These are phyloP conservation scores for Nematostella vectensis DNA, from an alignment of 92 coral and sea anemone species.

Conservation along the genomic window DNA sequence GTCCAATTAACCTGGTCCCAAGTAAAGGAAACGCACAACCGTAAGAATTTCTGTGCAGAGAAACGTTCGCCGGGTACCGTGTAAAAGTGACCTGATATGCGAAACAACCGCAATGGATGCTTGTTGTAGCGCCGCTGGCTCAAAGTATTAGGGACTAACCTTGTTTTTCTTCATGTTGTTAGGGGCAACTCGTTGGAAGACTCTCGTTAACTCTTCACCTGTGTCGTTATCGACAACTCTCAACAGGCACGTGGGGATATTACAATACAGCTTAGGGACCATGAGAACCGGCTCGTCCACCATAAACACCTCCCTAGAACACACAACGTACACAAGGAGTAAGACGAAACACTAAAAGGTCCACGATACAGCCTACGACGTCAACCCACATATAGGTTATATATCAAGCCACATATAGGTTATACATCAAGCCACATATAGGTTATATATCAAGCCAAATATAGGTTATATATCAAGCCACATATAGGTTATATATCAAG, in stretches of 20 bases:
- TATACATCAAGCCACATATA: too few species aligned
- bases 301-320: constrained; percentile 77
- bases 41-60: too few species aligned
- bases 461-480: too few species aligned
- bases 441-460: too few species aligned
- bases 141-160: constrained; percentile 26
- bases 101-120: background rate
- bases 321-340: background rate
- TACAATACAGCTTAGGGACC: constrained; percentile 84
- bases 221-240: constrained; percentile 94
- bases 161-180: constrained; percentile 81
- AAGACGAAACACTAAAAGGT: background rate
- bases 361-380: background rate
- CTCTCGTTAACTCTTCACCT: constrained; percentile 76
- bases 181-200: constrained; percentile 94
- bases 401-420: too few species aligned
- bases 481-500: too few species aligned
- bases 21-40: too few species aligned
- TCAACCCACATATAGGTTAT: too few species aligned
- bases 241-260: constrained; percentile 78
- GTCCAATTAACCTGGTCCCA: too few species aligned
- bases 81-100: too few species aligned
- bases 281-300: constrained; percentile 84
- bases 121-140: background rate
- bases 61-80: too few species aligned